These are phyloP conservation scores for Melanargia galathea DNA, from an alignment of 2,888 invertebrate genomes.

Conservation along the genomic window DNA sequence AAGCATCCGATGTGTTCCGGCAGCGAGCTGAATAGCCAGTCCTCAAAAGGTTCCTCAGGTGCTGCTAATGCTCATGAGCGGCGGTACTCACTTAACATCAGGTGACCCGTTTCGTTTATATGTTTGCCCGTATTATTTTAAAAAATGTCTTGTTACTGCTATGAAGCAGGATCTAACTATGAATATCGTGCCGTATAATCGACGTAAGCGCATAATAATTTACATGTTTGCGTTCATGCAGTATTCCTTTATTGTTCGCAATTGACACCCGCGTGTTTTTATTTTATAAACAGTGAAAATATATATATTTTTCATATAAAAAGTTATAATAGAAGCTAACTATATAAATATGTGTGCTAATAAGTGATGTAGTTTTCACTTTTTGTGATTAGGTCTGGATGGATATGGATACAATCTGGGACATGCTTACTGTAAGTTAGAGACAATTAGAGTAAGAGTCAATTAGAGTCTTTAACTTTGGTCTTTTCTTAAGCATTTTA, in stretches of 20 bases:
- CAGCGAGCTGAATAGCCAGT: too few relatives aligned
- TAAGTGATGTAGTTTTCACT: constrained; percentile 4
- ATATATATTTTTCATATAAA: background rate
- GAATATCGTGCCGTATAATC: constrained; percentile 21
- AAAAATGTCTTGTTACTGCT: background rate
- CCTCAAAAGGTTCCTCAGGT: too few relatives aligned
- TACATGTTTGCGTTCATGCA: constrained; percentile 37
- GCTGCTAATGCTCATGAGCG: too few relatives aligned
- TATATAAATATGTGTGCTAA: background rate
- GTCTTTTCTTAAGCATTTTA: background rate
- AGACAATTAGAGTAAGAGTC: too few relatives aligned
- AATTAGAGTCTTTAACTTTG: background rate
- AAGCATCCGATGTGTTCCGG: too few relatives aligned
- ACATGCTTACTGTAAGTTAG: constrained; percentile 35
- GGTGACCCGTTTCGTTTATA: too few relatives aligned
- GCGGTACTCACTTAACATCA: too few relatives aligned
- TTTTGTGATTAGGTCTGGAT: background rate
- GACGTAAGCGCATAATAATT: constrained; percentile 37
- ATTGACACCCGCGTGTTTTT: constrained; percentile 40
- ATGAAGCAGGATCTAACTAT: constrained; percentile 26
- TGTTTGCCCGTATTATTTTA: too few relatives aligned
- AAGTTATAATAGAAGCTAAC: background rate
- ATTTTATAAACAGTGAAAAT: background rate
- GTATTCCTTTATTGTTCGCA: constrained; percentile 45
- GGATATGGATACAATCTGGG: constrained; percentile 35